Base-by-base conservation (phyloP, 1,140 invertebrate species). In the Muscidifurax raptorellus region DNA sequence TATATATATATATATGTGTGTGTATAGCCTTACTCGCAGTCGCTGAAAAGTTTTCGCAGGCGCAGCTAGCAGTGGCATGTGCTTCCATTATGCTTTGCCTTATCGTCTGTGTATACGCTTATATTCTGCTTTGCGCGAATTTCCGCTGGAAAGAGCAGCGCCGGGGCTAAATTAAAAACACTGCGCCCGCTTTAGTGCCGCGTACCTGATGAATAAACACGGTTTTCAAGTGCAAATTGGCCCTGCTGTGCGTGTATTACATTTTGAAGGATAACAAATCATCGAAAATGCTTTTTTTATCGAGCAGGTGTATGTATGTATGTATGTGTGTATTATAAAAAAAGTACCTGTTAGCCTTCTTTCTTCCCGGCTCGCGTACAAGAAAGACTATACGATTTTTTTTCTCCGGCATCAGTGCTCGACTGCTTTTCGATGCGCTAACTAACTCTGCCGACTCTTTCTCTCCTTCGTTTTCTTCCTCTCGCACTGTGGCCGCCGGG, bases 121-220 rank as follows among this genome's bases (percentile, higher is more conserved):
- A n/a, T 72, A 59, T 81, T 81, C 67, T 36, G 28, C 67, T 81
- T 81, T 81, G 13, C 67, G 44, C 36, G 66, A 71, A 59, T 32
- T 22, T 22, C 27, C 80, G 5, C 69, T n/a, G 32, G 7, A 22
- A 22, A n/a, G 9, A 32, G 64, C 12, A 27, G 22, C 67, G 32
- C 30, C 44, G n/a, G 18, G 28, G 7, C 13, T 59, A 81, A 81
- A 52, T 72, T 81, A 36, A 59, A 81, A 22, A 47, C 28, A 59
- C 80, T 67, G 59, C 6, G 10, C 0, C 52, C 22, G 52, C 59
- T 79, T 79, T 66, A 10, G 66, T 64, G n/a, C 3, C 52, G 12
- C 18, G 28, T 59, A 18, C 44, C 15, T 47, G 12, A 44, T 44
- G 40, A 44, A 44, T 44, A n/a, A 44, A 52, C 75, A 77, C 25